A percentile compares a stretch with the other conserved stretches of the same genome.
These are phyloP conservation scores for Drosophila bipectinata DNA, from an alignment of 1,140 invertebrate genomes.

Conservation along the genomic window DNA sequence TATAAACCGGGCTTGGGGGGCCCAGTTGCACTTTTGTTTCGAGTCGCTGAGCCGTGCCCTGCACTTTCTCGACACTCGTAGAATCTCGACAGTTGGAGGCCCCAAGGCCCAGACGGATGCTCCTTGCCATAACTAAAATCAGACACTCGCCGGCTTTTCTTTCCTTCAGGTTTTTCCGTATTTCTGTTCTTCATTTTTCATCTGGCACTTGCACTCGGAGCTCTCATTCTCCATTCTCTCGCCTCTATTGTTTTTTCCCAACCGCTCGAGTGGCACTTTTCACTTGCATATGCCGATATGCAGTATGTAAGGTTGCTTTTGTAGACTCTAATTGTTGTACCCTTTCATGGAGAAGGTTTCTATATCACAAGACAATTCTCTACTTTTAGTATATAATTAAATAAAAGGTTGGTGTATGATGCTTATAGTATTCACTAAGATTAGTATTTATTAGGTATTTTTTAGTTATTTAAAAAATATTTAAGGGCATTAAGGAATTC, in stretches of 20 bases:
- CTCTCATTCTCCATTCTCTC: conserved; percentile 25
- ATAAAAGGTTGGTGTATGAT: too few species aligned
- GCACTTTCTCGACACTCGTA: conserved; percentile 24
- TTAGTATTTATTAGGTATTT: too few species aligned
- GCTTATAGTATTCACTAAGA: too few species aligned
- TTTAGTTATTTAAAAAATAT: background rate
- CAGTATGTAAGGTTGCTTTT: background rate
- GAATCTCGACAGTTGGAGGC: conserved; percentile 27
- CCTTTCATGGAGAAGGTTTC: background rate
- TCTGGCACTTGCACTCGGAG: conserved; percentile 7
- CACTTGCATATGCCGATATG: conserved; percentile 24
- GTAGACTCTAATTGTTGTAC: conserved; percentile 15
- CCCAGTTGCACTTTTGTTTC: conserved; percentile 69
- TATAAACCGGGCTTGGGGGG: background rate
- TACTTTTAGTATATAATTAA: too few species aligned
- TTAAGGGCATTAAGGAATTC: background rate
- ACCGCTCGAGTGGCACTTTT: conserved; percentile 42
- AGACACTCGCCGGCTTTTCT: conserved; percentile 58
- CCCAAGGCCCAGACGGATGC: conserved; percentile 41
- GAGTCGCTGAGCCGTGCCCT: conserved; percentile 68
- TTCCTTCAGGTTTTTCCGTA: conserved; percentile 4
- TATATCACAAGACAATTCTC: background rate
- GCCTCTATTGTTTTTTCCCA: conserved; percentile 27
- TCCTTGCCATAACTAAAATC: conserved; percentile 65
- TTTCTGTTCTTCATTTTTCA: conserved; percentile 2